Percentiles rank a stretch among this genome's conserved stretches.
phyloP scores from a whole-genome alignment of 2,888 invertebrate genomes.

The Cylloceria caligata region DNA sequence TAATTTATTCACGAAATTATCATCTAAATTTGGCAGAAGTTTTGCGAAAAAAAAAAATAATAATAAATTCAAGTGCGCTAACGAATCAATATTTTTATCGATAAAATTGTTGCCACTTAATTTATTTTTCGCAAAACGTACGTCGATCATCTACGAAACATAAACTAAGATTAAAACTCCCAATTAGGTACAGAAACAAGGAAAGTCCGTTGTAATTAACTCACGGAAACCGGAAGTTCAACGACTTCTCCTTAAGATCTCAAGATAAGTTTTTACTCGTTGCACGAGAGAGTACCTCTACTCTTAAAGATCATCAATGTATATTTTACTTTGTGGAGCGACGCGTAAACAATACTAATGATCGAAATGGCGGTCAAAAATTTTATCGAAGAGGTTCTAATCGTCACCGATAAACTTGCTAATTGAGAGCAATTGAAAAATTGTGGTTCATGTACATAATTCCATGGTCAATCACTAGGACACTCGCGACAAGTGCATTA shows the following conservation, averaged over 20 bases:
- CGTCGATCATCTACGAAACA: background rate
- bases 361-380: slow-evolving; percentile 17
- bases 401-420: slow-evolving; percentile 7
- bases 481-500: too few species aligned
- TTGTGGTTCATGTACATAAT: background rate
- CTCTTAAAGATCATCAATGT: slow-evolving; percentile 10
- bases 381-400: slow-evolving; percentile 19
- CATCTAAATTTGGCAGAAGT: too few species aligned
- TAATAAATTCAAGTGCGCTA: too few species aligned
- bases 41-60: too few species aligned
- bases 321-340: background rate
- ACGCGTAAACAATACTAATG: background rate
- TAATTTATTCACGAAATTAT: too few species aligned
- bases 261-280: slow-evolving; percentile 53
- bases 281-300: slow-evolving; percentile 40
- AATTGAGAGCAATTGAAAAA: slow-evolving; percentile 9
- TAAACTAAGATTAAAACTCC: background rate
- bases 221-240: slow-evolving; percentile 44
- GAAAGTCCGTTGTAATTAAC: slow-evolving; percentile 40
- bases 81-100: too few species aligned
- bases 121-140: background rate
- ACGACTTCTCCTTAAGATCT: slow-evolving; percentile 51
- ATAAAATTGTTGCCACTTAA: background rate
- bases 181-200: slow-evolving; percentile 15
- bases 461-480: background rate